A percentile compares a stretch with the other conserved stretches of the same genome.
Evolutionary conservation across 1,140 invertebrate species (phyloP).

Genomic region (Plectrocnemia conspersa): DNA sequence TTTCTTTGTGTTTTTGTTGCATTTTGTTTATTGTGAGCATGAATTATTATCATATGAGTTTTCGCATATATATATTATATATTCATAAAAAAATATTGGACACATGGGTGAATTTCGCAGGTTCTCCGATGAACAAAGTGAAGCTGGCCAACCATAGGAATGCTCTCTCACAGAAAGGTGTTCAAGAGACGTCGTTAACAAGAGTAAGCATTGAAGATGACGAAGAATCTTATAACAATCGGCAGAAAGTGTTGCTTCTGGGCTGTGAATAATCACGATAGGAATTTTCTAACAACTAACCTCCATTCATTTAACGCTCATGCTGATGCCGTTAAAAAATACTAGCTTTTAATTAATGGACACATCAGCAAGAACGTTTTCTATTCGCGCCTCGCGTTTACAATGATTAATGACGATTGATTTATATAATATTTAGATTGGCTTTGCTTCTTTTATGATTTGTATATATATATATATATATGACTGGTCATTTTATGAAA

Average conservation of each 20-base stretch:
- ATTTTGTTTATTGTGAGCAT: not conserved
- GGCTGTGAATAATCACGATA: slow-evolving; percentile 23
- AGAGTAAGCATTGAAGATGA: slow-evolving; percentile 53
- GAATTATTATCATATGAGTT: not conserved
- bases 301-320: no score
- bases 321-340: no score
- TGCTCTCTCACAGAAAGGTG: slow-evolving; percentile 58
- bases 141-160: slow-evolving; percentile 66
- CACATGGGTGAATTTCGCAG: slow-evolving; percentile 45
- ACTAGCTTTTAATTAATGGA: no score
- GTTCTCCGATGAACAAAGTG: slow-evolving; percentile 71
- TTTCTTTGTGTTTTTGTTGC: no score
- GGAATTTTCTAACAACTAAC: not conserved
- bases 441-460: no score
- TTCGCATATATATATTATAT: slow-evolving; percentile 3
- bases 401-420: not conserved
- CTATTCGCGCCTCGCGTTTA: not conserved
- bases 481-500: no score
- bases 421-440: not conserved
- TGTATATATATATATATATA: no score
- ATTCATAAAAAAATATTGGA: slow-evolving; percentile 5
- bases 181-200: slow-evolving; percentile 70
- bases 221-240: slow-evolving; percentile 35
- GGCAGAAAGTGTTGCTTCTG: slow-evolving; percentile 41
- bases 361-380: slow-evolving; percentile 4